Conservation (phyloP, 1,140 invertebrate genomes). For the Aphelenchoides avenae region DNA sequence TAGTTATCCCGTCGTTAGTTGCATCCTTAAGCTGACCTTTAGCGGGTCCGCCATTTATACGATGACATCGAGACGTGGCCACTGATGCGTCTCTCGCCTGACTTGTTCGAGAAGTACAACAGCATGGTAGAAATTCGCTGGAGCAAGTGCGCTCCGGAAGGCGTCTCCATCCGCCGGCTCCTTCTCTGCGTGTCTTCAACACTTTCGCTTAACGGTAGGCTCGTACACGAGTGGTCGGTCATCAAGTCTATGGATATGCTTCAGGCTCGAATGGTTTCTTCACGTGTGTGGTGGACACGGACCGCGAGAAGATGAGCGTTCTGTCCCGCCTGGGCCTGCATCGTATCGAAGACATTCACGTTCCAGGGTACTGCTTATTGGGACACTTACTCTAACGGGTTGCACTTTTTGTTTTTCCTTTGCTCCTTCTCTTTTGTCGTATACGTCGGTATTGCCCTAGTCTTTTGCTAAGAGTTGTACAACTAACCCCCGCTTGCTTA, state of each 20-base stretch:
- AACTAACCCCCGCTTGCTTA: no score
- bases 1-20: not conserved
- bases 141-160: constrained; percentile 19
- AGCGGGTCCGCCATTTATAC: not conserved
- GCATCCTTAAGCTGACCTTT: not conserved
- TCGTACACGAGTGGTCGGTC: constrained; percentile 3
- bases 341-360: constrained; percentile 12
- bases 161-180: constrained; percentile 39
- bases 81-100: constrained; percentile 20
- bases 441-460: no score
- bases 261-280: constrained; percentile 41
- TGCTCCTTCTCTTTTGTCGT: not conserved
- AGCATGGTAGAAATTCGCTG: constrained; percentile 44
- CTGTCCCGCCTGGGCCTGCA: constrained; percentile 30
- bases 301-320: constrained; percentile 27
- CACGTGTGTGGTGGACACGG: constrained; percentile 17
- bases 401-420: not conserved
- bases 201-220: constrained; percentile 36
- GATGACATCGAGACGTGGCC: not conserved
- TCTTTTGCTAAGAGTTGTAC: no score
- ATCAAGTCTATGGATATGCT: no score
- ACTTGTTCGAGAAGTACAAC: constrained; percentile 23
- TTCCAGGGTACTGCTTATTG: no score
- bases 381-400: constrained; percentile 37
- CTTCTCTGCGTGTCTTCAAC: constrained; percentile 30